Base-by-base conservation (phyloP, 2,113 vertebrate genomes). In the Tachycineta bicolor region DNA sequence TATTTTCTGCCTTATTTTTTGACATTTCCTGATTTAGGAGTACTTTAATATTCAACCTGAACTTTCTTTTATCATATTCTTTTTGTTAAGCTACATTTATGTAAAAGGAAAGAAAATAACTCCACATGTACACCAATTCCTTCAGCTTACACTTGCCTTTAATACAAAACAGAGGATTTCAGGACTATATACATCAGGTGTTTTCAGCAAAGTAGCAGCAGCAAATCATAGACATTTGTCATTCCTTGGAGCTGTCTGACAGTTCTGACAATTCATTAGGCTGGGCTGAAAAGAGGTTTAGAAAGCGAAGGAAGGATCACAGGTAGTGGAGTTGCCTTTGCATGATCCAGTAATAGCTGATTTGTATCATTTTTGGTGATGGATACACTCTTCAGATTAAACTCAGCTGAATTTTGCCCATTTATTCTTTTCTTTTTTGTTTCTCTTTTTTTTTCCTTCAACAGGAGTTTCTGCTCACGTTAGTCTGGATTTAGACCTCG, bases 181-280 rank as follows among this genome's bases (percentile, higher is more conserved):
- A 97, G 97, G 95, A 96, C 97, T 97, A 94, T 97, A 98, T 98
- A 98, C 97, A 98, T 98, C 98, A 98, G 98, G 98, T 98, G 98
- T 97, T 98, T 96, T 92, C 87, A 94, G 96, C 93, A 96, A 98
- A 98, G 97, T 95, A 98, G 97, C 97, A 94, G 97, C 97, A 85
- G 97, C 97, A 98, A 98, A 98, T 98, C 98, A 98, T 97, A 98
- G 98, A 97, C 98, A 98, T 98, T 98, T 98, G 98, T 98, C 98
- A 98, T 98, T 98, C 98, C 98, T 98, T 97, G 96, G 97, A 97
- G 97, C 98, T 96, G 97, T 97, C 97, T 98, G 98, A 98, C 98
- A 98, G 98, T 98, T 98, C 98, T 98, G 98, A 98, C 98, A 98
- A 98, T 98, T 98, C 98, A 98, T 98, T 98, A 98, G 98, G 96